A percentile compares a stretch with the other conserved stretches of the same genome.
Evolutionary conservation across 2,888 invertebrate genomes (phyloP).

Genomic region (Chrysolina americana): DNA sequence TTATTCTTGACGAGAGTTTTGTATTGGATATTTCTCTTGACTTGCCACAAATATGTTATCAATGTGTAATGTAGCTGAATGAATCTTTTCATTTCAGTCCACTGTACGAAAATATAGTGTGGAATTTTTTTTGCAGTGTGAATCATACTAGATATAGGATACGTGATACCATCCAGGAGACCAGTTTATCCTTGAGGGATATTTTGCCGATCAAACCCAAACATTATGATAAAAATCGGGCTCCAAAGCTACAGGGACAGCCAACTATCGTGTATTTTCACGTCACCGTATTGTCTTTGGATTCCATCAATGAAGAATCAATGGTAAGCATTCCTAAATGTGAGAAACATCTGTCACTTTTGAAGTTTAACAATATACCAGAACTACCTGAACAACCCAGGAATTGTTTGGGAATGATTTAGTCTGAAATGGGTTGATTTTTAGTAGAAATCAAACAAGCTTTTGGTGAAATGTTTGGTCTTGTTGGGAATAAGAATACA

Average conservation of each 20-base stretch:
- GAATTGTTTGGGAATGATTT: too few species aligned
- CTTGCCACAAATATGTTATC: too few species aligned
- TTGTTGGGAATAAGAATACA: too few species aligned
- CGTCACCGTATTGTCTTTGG: constrained; percentile 90
- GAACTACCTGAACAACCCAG: too few species aligned
- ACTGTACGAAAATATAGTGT: not conserved
- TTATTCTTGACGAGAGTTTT: too few species aligned
- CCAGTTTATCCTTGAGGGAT: constrained; percentile 84
- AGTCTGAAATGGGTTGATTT: too few species aligned
- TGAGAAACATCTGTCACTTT: not conserved
- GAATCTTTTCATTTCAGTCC: too few species aligned
- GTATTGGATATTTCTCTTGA: too few species aligned
- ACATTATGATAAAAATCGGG: constrained; percentile 91
- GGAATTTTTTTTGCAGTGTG: constrained; percentile 52
- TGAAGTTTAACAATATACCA: too few species aligned
- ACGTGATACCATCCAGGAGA: constrained; percentile 69
- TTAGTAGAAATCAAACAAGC: too few species aligned
- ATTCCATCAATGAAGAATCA: constrained; percentile 96
- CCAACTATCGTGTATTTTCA: constrained; percentile 93
- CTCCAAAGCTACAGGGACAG: constrained; percentile 88
- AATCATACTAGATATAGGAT: constrained; percentile 53
- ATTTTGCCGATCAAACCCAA: constrained; percentile 88
- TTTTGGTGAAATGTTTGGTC: too few species aligned
- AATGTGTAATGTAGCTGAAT: too few species aligned
- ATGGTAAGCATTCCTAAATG: constrained; percentile 77